Evolutionary conservation across 2,888 invertebrate genomes (phyloP).

Genomic region (Epirrhoe tristata): DNA sequence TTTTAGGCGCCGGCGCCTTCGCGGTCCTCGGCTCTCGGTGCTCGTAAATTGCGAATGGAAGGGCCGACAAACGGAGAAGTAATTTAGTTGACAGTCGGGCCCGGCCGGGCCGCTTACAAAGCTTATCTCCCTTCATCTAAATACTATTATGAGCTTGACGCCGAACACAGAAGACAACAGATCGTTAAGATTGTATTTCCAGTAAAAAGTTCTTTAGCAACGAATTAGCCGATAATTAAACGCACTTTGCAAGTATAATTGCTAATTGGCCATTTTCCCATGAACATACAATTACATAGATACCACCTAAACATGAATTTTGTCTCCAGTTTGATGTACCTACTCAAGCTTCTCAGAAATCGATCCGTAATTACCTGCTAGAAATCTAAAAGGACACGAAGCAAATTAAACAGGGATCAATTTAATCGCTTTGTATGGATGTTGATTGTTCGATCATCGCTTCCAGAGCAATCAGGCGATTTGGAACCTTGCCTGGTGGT

Average conservation of each 20-base stretch:
- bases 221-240: slow-evolving; percentile 26
- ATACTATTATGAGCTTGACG: slow-evolving; percentile 80
- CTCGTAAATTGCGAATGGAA: slow-evolving; percentile 78
- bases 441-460: slow-evolving; percentile 57
- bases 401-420: slow-evolving; percentile 40
- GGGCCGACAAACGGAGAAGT: slow-evolving; percentile 77
- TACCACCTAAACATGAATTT: slow-evolving; percentile 1
- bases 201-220: slow-evolving; percentile 42
- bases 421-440: slow-evolving; percentile 45
- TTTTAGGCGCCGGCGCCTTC: slow-evolving; percentile 64
- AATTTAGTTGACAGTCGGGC: slow-evolving; percentile 80
- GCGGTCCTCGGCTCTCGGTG: slow-evolving; percentile 55
- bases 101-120: slow-evolving; percentile 60
- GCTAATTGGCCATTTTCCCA: slow-evolving; percentile 17
- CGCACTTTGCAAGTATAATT: slow-evolving; percentile 7
- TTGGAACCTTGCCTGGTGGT: slow-evolving; percentile 25
- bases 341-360: slow-evolving; percentile 5
- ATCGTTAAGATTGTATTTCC: slow-evolving; percentile 66
- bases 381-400: slow-evolving; percentile 46
- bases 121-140: slow-evolving; percentile 79
- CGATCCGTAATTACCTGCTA: slow-evolving; percentile 42
- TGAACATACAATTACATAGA: slow-evolving; percentile 1
- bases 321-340: not conserved
- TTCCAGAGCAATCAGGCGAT: slow-evolving; percentile 27
- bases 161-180: slow-evolving; percentile 62